Conservation (phyloP, 2,113 vertebrate genomes). For the Rhabdomys dilectus region DNA sequence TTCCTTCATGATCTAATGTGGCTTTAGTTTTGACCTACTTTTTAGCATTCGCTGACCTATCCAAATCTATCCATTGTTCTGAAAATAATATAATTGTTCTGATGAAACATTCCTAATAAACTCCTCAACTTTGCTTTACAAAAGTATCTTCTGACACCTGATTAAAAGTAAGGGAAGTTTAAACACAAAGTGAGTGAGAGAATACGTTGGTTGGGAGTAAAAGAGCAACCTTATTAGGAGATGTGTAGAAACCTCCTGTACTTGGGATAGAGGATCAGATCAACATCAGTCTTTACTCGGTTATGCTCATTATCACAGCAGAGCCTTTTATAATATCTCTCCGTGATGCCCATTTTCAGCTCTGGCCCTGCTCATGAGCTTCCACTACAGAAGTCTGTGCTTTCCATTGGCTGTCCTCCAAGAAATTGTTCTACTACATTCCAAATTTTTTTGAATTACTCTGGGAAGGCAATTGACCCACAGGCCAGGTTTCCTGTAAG, state of each 20-base stretch:
- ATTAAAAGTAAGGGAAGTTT: neutral
- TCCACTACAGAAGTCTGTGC: neutral
- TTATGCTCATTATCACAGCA: neutral
- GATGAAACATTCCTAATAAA: neutral
- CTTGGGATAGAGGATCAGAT: neutral
- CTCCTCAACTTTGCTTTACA: neutral
- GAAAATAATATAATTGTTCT: neutral
- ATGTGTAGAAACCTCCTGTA: neutral
- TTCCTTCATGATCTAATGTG: neutral
- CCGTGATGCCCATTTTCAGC: neutral
- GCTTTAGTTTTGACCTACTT: slow-evolving; percentile 7
- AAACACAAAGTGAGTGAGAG: neutral
- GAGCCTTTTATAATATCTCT: neutral
- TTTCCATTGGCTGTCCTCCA: neutral
- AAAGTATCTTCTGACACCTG: neutral
- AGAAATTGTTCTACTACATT: neutral
- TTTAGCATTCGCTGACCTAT: slow-evolving; percentile 3
- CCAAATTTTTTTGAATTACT: neutral
- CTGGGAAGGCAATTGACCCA: neutral
- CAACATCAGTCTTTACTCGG: neutral
- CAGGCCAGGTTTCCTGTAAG: neutral
- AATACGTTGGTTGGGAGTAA: neutral
- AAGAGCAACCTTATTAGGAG: neutral
- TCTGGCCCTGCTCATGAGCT: neutral
- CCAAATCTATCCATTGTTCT: neutral